phyloP scores from a whole-genome alignment of 2,888 invertebrate species.

The Brassicogethes aeneus region DNA sequence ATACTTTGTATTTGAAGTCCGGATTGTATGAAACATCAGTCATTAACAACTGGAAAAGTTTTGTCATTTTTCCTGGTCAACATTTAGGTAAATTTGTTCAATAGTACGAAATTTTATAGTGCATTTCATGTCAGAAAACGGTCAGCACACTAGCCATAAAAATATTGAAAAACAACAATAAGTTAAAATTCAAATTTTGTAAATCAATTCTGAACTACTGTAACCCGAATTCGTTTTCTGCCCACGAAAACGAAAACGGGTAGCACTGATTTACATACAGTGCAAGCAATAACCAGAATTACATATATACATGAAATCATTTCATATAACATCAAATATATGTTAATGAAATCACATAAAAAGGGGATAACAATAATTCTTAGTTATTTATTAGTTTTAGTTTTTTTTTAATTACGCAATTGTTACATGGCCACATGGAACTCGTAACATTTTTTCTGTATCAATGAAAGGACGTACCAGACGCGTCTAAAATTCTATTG shows the following conservation, averaged over 20 bases:
- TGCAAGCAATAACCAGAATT: constrained; percentile 40
- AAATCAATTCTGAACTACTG: constrained; percentile 40
- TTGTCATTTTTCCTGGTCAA: not conserved
- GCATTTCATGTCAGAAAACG: constrained; percentile 1
- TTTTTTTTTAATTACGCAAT: constrained; percentile 14
- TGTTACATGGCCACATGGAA: constrained; percentile 40
- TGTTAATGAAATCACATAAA: constrained; percentile 39
- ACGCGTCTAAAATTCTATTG: not conserved
- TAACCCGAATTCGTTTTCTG: constrained; percentile 38
- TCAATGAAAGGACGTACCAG: constrained; percentile 32
- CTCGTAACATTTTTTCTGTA: constrained; percentile 28
- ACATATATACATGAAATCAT: constrained; percentile 38
- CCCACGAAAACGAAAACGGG: constrained; percentile 39
- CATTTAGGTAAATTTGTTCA: too few species aligned
- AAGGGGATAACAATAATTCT: constrained; percentile 32
- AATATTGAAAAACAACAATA: not conserved
- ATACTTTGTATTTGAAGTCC: too few species aligned
- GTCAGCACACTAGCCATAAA: not conserved
- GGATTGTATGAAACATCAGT: not conserved
- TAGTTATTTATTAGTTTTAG: too few species aligned
- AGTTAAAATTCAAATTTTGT: constrained; percentile 14
- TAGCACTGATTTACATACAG: constrained; percentile 33
- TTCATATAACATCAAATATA: constrained; percentile 31
- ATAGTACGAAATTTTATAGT: not conserved
- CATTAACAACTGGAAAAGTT: not conserved